Base-by-base conservation (phyloP, 2,113 vertebrate genomes). In the Aegotheles bennettii region DNA sequence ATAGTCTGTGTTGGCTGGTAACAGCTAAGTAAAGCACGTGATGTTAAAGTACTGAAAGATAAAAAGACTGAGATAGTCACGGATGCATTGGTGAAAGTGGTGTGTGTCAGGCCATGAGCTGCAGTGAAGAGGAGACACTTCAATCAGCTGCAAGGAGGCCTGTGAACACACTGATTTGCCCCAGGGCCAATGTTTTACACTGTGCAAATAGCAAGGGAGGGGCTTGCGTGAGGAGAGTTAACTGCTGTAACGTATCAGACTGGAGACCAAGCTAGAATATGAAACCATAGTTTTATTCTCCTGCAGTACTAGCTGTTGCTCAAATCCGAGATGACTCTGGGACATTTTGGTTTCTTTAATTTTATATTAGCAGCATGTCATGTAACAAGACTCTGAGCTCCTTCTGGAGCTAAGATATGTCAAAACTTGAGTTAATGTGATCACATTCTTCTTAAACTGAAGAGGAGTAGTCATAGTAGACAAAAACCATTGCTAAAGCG, bases 171-270 rank as follows among this genome's bases (percentile, higher is more conserved):
- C 3, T 13, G 60, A 59, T 50, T 93, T 75, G 42, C 43, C 70
- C 31, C 26, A 38, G 68, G 85, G 65, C 23, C 43, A 21, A 2
- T 35, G 20, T 83, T 92, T 54, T 38, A 67, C 33, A 7, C 4
- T 3, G n/a, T 40, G 16, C 45, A 59, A 65, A 48, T 48, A 81
- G 15, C 0, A 1, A 35, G 28, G 64, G 43, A 36, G 69, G 26
- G 60, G 13, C 12, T 76, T 43, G 13, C 56, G 38, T 68, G 78
- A 75, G 51, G 21, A 38, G 60, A 20, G 14, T 40, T 64, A 71
- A 14, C 20, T 88, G 53, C 23, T 51, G 29, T 40, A 61, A 19
- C 0, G 0, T 26, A 4, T 73, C 38, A 47, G 29, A 29, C 23
- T 29, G n/a, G 48, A 68, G 75, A 73, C 33, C 2, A 12, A 13